Evolutionary conservation across 1,140 invertebrate species (phyloP), one percentile per base, ranked within the genome.

Genomic region (Ectropis grisescens): DNA sequence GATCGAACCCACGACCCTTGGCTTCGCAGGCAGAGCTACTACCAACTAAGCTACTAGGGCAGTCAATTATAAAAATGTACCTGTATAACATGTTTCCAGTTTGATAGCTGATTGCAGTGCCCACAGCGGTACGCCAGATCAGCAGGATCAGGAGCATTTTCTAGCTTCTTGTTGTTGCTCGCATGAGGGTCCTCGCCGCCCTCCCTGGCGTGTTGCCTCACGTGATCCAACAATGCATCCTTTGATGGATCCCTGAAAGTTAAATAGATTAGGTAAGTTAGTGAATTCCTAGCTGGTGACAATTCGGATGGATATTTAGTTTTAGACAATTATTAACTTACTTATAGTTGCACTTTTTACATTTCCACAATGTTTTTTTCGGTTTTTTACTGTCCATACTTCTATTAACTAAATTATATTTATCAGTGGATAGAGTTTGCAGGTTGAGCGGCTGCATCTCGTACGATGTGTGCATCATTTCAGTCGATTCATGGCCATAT

Each of bases 341-440:
- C 90, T 87, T 90, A 66, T 91, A 94, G 60, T 89, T 89, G 55
- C 93, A 95, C 58, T 92, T 91, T 76, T 93, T 94, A 62, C 93
- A 95, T 61, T 93, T 92, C 67, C 85, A 86, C 34, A 85, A 66
- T 10, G 85, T 85, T 39, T 75, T 82, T 37, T 76, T 82, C 30
- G 66, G 53, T 47, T 76, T 74, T 37, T 78, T 84, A 0, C 50
- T 43, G 11, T 83, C 82, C 37, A 65, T 50, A 57, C 64, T 43
- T 41, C 52, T 61, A n/a, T n/a, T n/a, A n/a, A n/a, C n/a, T n/a
- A n/a, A n/a, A n/a, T n/a, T n/a, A n/a, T n/a, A n/a, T n/a, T n/a
- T n/a, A n/a, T 76, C 57, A 28, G 47, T 36, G 32, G 69, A 37
- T 46, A 68, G 54, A 19, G 67, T 76, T 42, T 72, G 70, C 24